Base-by-base conservation (phyloP, 2,113 vertebrate species). In the Smithornis capensis region DNA sequence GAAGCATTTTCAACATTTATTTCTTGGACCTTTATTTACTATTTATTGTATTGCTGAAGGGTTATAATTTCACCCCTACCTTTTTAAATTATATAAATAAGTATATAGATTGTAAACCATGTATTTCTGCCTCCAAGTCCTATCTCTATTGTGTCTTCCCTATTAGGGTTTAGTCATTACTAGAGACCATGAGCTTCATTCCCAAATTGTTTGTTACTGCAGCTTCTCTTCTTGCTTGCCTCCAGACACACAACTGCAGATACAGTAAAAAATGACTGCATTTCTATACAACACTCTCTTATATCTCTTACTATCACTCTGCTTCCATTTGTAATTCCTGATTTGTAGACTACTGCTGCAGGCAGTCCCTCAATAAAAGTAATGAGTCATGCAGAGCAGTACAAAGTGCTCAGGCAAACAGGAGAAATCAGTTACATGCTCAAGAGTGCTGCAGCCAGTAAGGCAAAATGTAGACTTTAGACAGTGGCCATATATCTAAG, bases 301-400 rank as follows among this genome's bases (percentile, higher is more conserved):
- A 56, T 44, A 90, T 52, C 84, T 95, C 70, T 42, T 40, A 35
- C 90, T 89, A 44, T 60, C 2, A 0, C 35, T 67, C 74, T 56
- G 33, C 74, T 94, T 87, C 65, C 65, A n/a, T 56, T 31, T 82
- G 81, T 87, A 96, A 87, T 64, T 89, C 64, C 62, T 92, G 62
- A 64, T 96, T 89, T 87, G 77, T 52, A 75, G 90, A 63, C 77
- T 68, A 19, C 47, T 87, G 90, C 84, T 56, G 60, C 67, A 88
- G 83, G 86, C 80, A 81, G 38, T 31, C 56, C 60, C 0, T 2
- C 38, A 67, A 3, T 52, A 81, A 35, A 49, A 78, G 78, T 35
- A 81, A 89, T 38, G 86, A 77, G 62, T 49, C 71, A 40, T 56
- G 56, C 79, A 78, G 89, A 93, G 73, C 64, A 69, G 52, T 47